Evolutionary conservation across 2,113 vertebrate genomes (phyloP).

Genomic region (Hyla sarda): DNA sequence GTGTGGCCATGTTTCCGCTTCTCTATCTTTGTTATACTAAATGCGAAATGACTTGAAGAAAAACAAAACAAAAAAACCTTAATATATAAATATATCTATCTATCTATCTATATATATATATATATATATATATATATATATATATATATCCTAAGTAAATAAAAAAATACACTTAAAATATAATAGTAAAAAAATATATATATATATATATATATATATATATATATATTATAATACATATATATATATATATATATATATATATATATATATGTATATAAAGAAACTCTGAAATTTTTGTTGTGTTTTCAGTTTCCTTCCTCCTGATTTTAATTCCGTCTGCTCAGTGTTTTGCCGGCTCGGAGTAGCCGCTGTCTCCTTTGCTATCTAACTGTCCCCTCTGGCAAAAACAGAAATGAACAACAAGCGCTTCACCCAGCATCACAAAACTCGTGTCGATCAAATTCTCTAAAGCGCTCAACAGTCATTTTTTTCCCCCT

Average conservation of each 20-base stretch:
- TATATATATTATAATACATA: too few species aligned
- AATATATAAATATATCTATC: too few species aligned
- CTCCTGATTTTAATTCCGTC: slow-evolving; percentile 12
- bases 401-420: slow-evolving; percentile 50
- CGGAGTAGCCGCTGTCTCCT: slow-evolving; percentile 4
- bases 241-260: neutral
- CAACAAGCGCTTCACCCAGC: slow-evolving; percentile 47
- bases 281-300: neutral
- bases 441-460: slow-evolving; percentile 37
- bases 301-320: neutral
- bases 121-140: too few species aligned
- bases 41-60: too few species aligned
- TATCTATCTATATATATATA: too few species aligned
- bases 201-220: too few species aligned
- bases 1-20: too few species aligned
- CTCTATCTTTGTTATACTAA: too few species aligned
- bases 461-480: slow-evolving; percentile 34
- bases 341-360: neutral
- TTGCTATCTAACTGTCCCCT: slow-evolving; percentile 51
- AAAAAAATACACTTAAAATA: too few species aligned
- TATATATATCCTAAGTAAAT: too few species aligned
- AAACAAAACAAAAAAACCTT: too few species aligned
- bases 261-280: slow-evolving; percentile 1
- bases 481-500: neutral
- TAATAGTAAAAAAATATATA: too few species aligned